Base-by-base conservation (phyloP, 2,888 invertebrate genomes). In the Apotomis betuletana region DNA sequence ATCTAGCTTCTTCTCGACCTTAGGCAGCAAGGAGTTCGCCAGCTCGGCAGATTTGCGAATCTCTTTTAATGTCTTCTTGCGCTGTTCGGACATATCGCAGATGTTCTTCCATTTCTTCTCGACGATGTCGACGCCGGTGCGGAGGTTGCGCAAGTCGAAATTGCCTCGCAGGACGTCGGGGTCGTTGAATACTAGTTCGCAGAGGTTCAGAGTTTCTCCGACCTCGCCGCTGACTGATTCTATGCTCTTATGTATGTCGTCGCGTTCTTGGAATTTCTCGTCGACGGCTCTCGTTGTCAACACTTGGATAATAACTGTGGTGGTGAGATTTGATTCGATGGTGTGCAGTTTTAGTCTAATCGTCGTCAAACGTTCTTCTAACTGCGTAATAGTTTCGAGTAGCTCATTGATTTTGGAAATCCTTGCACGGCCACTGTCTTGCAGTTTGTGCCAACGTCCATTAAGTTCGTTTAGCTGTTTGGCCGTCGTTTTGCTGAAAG, bases 51-150 rank as follows among this genome's bases (percentile, higher is more conserved):
- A 94, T 84, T 96, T 97, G 4, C 90, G 88, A 10, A 91, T 83
- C 73, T 93, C 92, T 70, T 87, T 90, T 1, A 93, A 83, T 0
- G 88, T 83, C 8, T 81, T 86, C 77, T 92, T 92, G 3, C 96
- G 94, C 69, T 96, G 96, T 5, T 96, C 95, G 0, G 96, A 96
- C 82, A 95, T 94, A 3, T 95, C 95, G 81, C 97, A 97, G 2
- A 97, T 95, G 58, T 94, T 94, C 80, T 96, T 96, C 97, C 97
- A 97, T 75, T 97, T 95, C 82, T 95, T 95, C 79, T 97, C 97
- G 10, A 97, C 90, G 71, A 95, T 95, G 67, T 96, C 95, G 65
- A 96, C 95, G 0, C 96, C 95, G 0, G 92, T 91, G 44, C 94
- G 95, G 10, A 97, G 91, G 67, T 95, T 95, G 52, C 96, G 95